These are phyloP conservation scores for Ammodytes dubius DNA, from an alignment of 2,113 vertebrate genomes.

Conservation along the genomic window DNA sequence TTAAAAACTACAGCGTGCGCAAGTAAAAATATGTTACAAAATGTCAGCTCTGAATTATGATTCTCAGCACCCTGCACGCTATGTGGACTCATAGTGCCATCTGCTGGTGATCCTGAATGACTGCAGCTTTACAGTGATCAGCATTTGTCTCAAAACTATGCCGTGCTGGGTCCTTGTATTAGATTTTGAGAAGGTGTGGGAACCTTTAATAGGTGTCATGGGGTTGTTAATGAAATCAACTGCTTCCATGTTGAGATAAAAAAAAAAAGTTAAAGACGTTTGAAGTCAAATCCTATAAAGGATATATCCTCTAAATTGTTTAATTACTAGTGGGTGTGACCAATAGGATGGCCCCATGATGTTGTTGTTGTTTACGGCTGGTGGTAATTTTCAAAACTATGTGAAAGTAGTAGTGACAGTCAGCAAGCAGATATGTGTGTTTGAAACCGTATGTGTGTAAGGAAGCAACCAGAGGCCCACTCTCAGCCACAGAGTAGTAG, in stretches of 20 bases:
- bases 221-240: background rate
- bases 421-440: too few relatives aligned
- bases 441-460: too few relatives aligned
- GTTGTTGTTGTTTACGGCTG: too few relatives aligned
- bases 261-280: too few relatives aligned
- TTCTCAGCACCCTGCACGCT: background rate
- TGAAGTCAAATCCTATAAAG: background rate
- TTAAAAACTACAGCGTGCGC: background rate
- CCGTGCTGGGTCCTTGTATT: too few relatives aligned
- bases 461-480: too few relatives aligned
- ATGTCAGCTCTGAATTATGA: slow-evolving; percentile 44
- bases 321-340: background rate
- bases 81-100: background rate
- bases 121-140: slow-evolving; percentile 5
- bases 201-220: too few relatives aligned
- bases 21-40: slow-evolving; percentile 13
- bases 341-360: background rate
- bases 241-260: background rate
- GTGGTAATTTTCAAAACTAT: too few relatives aligned
- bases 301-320: accelerated
- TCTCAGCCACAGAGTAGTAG: too few relatives aligned
- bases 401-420: too few relatives aligned
- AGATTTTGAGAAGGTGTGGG: background rate
- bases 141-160: too few relatives aligned
- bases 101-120: slow-evolving; percentile 37